Evolutionary conservation across 2,888 invertebrate genomes (phyloP), one percentile per base, ranked within the genome.

Genomic region (Phymatocera aterrima): DNA sequence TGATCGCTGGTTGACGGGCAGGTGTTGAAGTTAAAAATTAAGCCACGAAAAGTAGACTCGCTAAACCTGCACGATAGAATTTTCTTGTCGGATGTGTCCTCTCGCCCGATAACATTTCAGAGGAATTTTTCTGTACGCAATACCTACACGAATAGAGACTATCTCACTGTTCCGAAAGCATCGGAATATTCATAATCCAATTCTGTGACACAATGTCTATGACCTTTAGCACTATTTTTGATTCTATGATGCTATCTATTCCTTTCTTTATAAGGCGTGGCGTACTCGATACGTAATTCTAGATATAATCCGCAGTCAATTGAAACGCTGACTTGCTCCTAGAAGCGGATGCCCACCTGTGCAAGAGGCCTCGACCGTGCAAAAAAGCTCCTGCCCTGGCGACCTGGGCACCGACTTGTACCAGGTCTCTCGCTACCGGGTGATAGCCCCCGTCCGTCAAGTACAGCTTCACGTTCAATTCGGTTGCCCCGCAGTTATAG

Each of bases 301-400:
- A 8, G 24, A n/a, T 51, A n/a, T 31, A 34, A 61, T 34, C 34
- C n/a, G n/a, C n/a, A 65, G 21, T 40, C 40, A 48, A 48, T 70
- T 8, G n/a, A 31, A 48, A 31, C n/a, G n/a, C n/a, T 5, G 10
- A 34, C 34, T 15, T 24, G 12, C 24, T 68, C 28, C 6, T 15
- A 18, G 43, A 68, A 46, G n/a, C 57, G 34, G 51, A 37, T 12
- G 31, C 68, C 81, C 81, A 89, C 90, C 89, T 95, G 90, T 98
- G 98, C 81, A 98, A 93, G 79, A 98, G 93, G 79, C 96, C 94
- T 87, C 96, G 96, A 78, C 96, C 95, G 89, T 98, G 98, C 83
- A 98, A 93, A 91, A 96, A 98, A 80, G 96, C 95, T 80, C 97
- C 92, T 21, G 97, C 98, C 85, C 96, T 93, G 68, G 97, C 95